phyloP scores from a whole-genome alignment of 1,140 invertebrate species.

The Drosophila kikkawai region DNA sequence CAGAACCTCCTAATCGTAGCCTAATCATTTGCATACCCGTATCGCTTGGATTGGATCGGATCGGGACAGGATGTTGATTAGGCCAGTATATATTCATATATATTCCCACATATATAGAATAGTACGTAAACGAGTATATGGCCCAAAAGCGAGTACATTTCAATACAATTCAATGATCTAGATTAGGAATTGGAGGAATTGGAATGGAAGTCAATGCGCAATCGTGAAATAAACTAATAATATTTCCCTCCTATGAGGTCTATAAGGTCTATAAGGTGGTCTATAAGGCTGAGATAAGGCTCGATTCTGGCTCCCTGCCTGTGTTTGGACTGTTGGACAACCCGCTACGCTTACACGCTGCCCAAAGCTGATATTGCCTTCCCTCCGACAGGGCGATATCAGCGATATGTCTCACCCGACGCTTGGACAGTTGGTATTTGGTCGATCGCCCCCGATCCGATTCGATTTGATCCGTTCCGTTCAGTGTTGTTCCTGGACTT shows the following conservation, averaged over 20 bases:
- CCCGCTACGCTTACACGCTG: slow-evolving; percentile 50
- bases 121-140: slow-evolving; percentile 39
- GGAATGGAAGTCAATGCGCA: slow-evolving; percentile 26
- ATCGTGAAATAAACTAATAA: slow-evolving; percentile 65
- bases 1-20: slow-evolving; percentile 26
- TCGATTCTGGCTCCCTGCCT: slow-evolving; percentile 18
- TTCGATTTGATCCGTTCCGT: slow-evolving; percentile 3
- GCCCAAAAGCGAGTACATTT: slow-evolving; percentile 50
- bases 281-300: slow-evolving; percentile 52
- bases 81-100: slow-evolving; percentile 5
- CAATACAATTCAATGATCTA: slow-evolving; percentile 69
- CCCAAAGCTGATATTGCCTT: slow-evolving; percentile 44
- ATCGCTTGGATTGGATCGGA: slow-evolving; percentile 37
- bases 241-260: slow-evolving; percentile 27
- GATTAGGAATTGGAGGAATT: slow-evolving; percentile 44
- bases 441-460: slow-evolving; percentile 38
- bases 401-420: slow-evolving; percentile 67
- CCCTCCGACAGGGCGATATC: slow-evolving; percentile 44
- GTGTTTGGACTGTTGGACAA: slow-evolving; percentile 48
- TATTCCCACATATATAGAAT: slow-evolving; percentile 22
- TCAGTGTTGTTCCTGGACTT: background rate
- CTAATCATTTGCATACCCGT: slow-evolving; percentile 71
- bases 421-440: slow-evolving; percentile 36
- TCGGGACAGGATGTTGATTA: slow-evolving; percentile 78
- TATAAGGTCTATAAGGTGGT: slow-evolving; percentile 2